Base-by-base conservation (phyloP, 2,797 vertebrate genomes). In the Coluber constrictor region DNA sequence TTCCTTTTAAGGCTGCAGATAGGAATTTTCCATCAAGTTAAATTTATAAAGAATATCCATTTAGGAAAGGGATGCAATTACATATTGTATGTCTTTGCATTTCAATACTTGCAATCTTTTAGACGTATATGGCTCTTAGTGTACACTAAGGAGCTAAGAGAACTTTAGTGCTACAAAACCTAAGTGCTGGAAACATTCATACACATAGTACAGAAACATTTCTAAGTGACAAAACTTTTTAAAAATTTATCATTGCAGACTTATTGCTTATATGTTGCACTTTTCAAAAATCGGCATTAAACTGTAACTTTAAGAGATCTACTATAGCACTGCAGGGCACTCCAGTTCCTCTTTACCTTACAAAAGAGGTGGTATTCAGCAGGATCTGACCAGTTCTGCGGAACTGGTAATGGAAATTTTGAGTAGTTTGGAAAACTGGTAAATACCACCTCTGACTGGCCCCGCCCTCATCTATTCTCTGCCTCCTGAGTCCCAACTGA, bases 1-100 rank as follows among this genome's bases (percentile, higher is more conserved):
- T 90, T 16, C 89, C 91, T 60, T 55, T 89, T 86, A 93, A 92
- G 94, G 93, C 92, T 95, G 95, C 20, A 70, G 5, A 74, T 18
- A 66, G 32, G 51, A 37, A 32, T 91, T 89, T 37, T 47, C 56
- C 11, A 74, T 20, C 74, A 5, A 61, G n/a, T 87, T 74, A 83
- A 63, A 10, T 89, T 55, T n/a, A 61, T 91, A 88, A 88, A 93
- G 47, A 83, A 37, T 61, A 63, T 29, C n/a, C 32, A 47, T 86
- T 86, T 32, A 86, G 32, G 59, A 90, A 90, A 74, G 29, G 27
- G 29, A 56, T 90, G 63, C 23, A 59, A 88, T 92, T 86, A 90
- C n/a, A 43, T 74, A 74, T 63, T 79, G 18, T 59, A 54, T 43
- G 32, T 57, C 83, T 59, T 51, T 89, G 63, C 29, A 55, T 79